Conservation (phyloP, 2,113 vertebrate genomes). For the Notiomystis cincta region DNA sequence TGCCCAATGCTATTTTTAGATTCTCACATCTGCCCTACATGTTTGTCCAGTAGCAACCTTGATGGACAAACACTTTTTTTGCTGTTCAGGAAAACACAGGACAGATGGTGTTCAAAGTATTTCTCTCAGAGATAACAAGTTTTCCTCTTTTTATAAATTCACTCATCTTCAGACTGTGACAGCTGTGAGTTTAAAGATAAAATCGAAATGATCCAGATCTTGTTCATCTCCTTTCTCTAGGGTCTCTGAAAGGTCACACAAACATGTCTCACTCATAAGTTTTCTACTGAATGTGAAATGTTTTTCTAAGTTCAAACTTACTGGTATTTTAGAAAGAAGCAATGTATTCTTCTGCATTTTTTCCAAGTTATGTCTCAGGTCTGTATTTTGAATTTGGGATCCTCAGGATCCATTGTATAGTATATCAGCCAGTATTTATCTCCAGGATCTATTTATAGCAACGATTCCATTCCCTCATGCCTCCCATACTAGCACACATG, state of each 20-base stretch:
- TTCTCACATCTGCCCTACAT: slow-evolving; percentile 35
- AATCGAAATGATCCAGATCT: slow-evolving; percentile 35
- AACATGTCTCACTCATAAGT: neutral
- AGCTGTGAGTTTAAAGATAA: slow-evolving; percentile 54
- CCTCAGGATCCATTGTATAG: neutral
- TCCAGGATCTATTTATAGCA: neutral
- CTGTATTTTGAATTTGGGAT: neutral
- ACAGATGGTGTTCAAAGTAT: slow-evolving; percentile 50
- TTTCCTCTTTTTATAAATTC: slow-evolving; percentile 44
- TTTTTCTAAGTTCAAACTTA: neutral
- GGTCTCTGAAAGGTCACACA: slow-evolving; percentile 35
- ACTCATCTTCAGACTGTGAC: slow-evolving; percentile 49
- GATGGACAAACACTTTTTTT: neutral
- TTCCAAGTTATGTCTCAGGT: neutral
- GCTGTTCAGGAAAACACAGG: slow-evolving; percentile 32
- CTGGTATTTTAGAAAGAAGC: neutral
- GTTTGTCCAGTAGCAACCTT: slow-evolving; percentile 19
- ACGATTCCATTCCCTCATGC: neutral
- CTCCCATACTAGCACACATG: neutral
- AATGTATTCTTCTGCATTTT: neutral
- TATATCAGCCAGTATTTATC: neutral
- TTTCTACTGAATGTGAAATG: neutral
- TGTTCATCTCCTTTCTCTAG: slow-evolving; percentile 38
- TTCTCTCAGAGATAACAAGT: slow-evolving; percentile 37
- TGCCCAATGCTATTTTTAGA: neutral